Evolutionary conservation across 2,797 vertebrate species (phyloP), one percentile per base, ranked within the genome.

Genomic region (Ficedula albicollis): DNA sequence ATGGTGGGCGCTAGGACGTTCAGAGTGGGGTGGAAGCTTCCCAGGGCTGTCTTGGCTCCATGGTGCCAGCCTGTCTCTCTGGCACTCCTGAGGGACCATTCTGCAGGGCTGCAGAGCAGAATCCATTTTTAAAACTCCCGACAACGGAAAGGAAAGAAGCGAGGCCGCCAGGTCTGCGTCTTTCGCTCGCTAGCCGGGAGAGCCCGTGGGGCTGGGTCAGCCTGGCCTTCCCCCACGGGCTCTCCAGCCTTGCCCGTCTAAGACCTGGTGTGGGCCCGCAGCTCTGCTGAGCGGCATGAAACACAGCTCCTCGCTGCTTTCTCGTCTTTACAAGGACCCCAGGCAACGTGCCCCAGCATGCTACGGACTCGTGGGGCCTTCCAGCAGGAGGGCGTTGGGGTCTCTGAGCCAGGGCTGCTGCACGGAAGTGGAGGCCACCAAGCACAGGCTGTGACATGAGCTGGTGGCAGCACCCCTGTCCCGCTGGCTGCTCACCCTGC

Each of bases 11-110:
- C 95, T 97, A 97, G 96, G 95, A 97, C 95, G 95, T 95, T 96
- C 96, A 97, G 96, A 97, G 96, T 97, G 96, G 96, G 96, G 85
- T 93, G 96, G 95, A 82, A 96, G 95, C 95, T 97, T 97, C 96
- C 96, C 96, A 80, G 96, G 96, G 94, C 94, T 96, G 95, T 97
- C 96, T 97, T 97, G 96, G 96, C 84, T 97, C 96, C 96, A 97
- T 96, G 95, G 96, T 97, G 96, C 96, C 96, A 96, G 95, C 96
- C 95, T 97, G 96, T 97, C 96, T 97, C 96, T 96, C 96, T 97
- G 96, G 96, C 96, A 96, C 96, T 97, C 96, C 94, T 96, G 95
- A 96, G 96, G 96, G 95, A 96, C 95, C 96, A 97, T 97, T 97
- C 96, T 97, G 96, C 95, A 96, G 95, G 96, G 95, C 95, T 97